Evolutionary conservation across 2,797 vertebrate genomes (phyloP).

Genomic region (Characodon lateralis): DNA sequence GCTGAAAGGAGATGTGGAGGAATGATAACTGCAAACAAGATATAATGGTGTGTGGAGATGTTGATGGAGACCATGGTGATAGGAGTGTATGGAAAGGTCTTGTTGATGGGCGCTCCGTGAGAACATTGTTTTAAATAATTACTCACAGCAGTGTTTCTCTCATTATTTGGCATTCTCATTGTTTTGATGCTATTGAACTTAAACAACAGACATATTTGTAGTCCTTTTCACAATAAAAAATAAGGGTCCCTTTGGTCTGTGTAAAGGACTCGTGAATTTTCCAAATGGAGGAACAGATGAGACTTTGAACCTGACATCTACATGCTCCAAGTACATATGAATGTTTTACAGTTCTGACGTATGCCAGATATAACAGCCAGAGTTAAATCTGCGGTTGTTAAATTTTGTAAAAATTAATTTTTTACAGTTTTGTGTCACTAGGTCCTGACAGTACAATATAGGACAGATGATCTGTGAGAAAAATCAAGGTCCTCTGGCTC

Average conservation of each 20-base stretch:
- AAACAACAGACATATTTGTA: not conserved
- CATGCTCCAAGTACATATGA: not conserved
- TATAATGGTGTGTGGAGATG: constrained; percentile 20
- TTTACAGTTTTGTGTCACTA: too few species aligned
- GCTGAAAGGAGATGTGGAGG: constrained; percentile 23
- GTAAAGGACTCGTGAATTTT: not conserved
- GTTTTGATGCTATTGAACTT: not conserved
- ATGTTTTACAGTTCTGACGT: not conserved
- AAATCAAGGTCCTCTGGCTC: too few species aligned
- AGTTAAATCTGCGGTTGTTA: not conserved
- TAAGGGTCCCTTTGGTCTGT: too few species aligned
- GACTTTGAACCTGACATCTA: not conserved
- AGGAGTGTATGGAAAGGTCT: constrained; percentile 1
- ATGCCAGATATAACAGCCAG: not conserved
- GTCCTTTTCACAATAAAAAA: not conserved
- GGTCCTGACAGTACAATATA: too few species aligned
- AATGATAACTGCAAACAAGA: constrained; percentile 21
- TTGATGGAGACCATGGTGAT: constrained; percentile 10
- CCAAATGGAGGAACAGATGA: not conserved
- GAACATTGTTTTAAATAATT: not conserved
- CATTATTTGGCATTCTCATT: not conserved
- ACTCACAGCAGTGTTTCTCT: not conserved
- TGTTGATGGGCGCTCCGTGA: not conserved
- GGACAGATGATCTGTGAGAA: too few species aligned
- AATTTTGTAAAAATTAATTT: too few species aligned